Percentiles rank a stretch among this genome's conserved stretches.
phyloP scores from a whole-genome alignment of 2,797 vertebrate species.

The Tinamus major region DNA sequence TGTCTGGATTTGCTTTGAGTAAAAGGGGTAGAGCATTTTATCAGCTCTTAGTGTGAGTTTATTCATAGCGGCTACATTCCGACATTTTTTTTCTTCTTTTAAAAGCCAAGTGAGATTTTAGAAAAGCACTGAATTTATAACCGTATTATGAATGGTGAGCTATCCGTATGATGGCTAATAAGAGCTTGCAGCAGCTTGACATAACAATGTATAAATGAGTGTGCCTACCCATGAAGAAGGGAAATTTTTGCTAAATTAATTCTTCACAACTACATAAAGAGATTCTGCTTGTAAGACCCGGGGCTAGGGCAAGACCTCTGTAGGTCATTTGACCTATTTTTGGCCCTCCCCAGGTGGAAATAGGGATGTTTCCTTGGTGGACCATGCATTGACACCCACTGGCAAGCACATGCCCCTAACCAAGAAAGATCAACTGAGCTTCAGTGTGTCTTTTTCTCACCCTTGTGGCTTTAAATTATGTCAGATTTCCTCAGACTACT shows the following conservation, averaged over 20 bases:
- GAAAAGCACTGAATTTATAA: not conserved
- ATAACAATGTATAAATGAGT: not conserved
- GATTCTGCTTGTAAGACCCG: not conserved
- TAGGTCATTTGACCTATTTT: accelerated
- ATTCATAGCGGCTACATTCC: not conserved
- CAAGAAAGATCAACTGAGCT: not conserved
- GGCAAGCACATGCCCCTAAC: not conserved
- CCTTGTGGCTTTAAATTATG: not conserved
- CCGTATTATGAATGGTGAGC: not conserved
- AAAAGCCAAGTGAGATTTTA: not conserved
- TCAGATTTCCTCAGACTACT: not conserved
- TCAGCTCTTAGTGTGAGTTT: constrained; percentile 43
- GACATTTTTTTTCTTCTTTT: not conserved
- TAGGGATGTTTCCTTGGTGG: not conserved
- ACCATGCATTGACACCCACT: not conserved
- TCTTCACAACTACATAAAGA: not conserved
- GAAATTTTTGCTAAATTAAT: not conserved
- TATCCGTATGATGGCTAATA: not conserved
- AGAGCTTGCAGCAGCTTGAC: not conserved
- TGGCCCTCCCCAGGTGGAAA: not conserved
- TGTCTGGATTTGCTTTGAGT: not conserved
- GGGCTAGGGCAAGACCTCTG: not conserved
- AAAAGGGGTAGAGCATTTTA: not conserved
- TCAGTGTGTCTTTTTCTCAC: not conserved
- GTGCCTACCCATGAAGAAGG: not conserved